Conservation (phyloP, 2,888 invertebrate genomes). For the Neria commutata region DNA sequence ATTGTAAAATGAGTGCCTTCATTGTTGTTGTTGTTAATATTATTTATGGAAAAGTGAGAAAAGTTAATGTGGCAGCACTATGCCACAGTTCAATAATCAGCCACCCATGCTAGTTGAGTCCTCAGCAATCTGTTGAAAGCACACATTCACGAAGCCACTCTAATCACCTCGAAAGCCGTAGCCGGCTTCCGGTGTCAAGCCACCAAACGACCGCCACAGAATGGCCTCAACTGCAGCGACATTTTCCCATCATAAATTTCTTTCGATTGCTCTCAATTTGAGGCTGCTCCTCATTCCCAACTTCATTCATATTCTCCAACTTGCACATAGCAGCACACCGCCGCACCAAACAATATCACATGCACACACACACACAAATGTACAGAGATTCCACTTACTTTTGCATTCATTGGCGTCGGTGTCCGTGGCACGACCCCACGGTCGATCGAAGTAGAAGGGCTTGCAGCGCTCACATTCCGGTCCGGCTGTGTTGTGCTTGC, state of each 20-base stretch:
- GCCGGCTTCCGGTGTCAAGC: not conserved
- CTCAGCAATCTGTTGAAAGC: too few relatives aligned
- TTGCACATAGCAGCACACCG: not conserved
- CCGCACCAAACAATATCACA: not conserved
- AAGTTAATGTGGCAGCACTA: too few relatives aligned
- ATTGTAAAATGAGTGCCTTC: constrained; percentile 21
- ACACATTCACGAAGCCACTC: too few relatives aligned
- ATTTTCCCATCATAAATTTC: constrained; percentile 17
- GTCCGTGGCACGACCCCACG: constrained; percentile 97
- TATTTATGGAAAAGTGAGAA: too few relatives aligned
- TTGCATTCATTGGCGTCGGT: constrained; percentile 98
- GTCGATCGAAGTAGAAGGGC: constrained; percentile 97
- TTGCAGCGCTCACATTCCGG: constrained; percentile 98
- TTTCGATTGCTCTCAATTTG: constrained; percentile 1
- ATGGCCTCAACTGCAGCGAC: not conserved
- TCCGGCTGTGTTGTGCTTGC: constrained; percentile 98
- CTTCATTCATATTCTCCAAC: constrained; percentile 8
- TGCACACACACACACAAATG: not conserved
- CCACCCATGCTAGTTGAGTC: too few relatives aligned
- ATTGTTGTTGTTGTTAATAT: too few relatives aligned
- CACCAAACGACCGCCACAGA: not conserved
- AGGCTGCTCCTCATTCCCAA: not conserved
- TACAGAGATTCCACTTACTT: constrained; percentile 70
- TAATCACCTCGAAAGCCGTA: not conserved
- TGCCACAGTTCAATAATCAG: too few relatives aligned